These are phyloP conservation scores for Xestoiulus laeticollis DNA, from an alignment of 2,888 invertebrate species.

Conservation along the genomic window DNA sequence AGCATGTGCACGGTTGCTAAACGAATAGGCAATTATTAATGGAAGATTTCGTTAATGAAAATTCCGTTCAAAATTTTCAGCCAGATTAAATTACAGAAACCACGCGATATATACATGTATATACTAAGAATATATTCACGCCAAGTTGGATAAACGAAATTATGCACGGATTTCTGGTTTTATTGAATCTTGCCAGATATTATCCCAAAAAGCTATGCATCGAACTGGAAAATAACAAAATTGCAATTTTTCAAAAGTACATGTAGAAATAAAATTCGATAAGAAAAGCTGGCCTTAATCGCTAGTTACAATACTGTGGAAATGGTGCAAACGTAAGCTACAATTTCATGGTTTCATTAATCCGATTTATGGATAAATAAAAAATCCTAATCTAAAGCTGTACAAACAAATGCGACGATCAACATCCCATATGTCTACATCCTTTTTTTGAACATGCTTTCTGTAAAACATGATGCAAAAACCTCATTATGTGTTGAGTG, in stretches of 20 bases:
- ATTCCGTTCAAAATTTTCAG: not conserved
- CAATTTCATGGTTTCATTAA: no score
- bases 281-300: no score
- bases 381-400: no score
- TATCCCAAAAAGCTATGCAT: not conserved
- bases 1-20: not conserved
- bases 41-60: constrained; percentile 21
- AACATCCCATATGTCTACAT: no score
- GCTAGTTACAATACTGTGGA: no score
- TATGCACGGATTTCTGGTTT: not conserved
- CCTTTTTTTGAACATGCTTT: no score
- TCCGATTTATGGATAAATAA: no score
- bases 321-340: no score
- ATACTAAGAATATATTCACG: not conserved
- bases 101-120: no score
- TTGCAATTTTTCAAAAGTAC: not conserved
- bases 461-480: no score
- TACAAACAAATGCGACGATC: no score
- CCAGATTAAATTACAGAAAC: constrained; percentile 8
- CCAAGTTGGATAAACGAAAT: not conserved
- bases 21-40: not conserved
- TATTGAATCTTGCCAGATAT: not conserved
- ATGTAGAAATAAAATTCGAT: no score
- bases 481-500: not conserved
- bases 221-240: not conserved